These are phyloP conservation scores for Neria commutata DNA, from an alignment of 2,888 invertebrate species.

Conservation along the genomic window DNA sequence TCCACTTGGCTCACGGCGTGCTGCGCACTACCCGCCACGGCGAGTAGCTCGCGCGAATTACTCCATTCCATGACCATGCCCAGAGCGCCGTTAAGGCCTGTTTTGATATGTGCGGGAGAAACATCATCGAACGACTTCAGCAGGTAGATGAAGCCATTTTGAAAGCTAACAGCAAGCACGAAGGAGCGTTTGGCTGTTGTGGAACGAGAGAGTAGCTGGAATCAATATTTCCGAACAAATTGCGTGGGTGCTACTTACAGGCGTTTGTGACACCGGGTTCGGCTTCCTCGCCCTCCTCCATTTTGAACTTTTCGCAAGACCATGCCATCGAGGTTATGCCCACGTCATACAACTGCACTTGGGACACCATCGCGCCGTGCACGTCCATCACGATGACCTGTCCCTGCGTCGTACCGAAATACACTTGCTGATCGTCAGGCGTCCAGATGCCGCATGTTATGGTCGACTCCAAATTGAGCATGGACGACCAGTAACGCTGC, in stretches of 20 bases:
- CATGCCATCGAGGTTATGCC: slow-evolving; percentile 92
- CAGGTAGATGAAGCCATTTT: slow-evolving; percentile 87
- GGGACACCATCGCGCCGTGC: slow-evolving; percentile 93
- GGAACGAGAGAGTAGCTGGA: no score
- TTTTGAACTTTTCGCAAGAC: slow-evolving; percentile 97
- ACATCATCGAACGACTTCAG: slow-evolving; percentile 93
- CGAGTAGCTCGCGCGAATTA: slow-evolving; percentile 88
- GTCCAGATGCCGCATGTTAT: slow-evolving; percentile 98
- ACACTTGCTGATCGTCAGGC: slow-evolving; percentile 95
- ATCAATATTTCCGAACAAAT: not conserved
- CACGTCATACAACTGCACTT: slow-evolving; percentile 86
- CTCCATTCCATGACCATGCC: slow-evolving; percentile 95
- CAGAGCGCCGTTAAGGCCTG: slow-evolving; percentile 73
- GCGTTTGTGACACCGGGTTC: slow-evolving; percentile 67
- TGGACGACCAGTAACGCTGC: slow-evolving; percentile 97
- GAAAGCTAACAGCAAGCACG: slow-evolving; percentile 85
- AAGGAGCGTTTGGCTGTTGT: slow-evolving; percentile 72
- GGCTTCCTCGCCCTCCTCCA: slow-evolving; percentile 90
- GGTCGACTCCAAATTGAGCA: slow-evolving; percentile 90
- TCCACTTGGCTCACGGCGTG: slow-evolving; percentile 48
- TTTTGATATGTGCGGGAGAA: slow-evolving; percentile 84
- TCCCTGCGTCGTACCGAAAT: slow-evolving; percentile 93
- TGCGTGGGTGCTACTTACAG: slow-evolving; percentile 44
- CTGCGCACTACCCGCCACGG: slow-evolving; percentile 81
- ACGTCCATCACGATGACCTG: slow-evolving; percentile 97